A percentile compares a stretch with the other conserved stretches of the same genome.
phyloP scores from a whole-genome alignment of 2,888 invertebrate species.

The Auanema sp. region DNA sequence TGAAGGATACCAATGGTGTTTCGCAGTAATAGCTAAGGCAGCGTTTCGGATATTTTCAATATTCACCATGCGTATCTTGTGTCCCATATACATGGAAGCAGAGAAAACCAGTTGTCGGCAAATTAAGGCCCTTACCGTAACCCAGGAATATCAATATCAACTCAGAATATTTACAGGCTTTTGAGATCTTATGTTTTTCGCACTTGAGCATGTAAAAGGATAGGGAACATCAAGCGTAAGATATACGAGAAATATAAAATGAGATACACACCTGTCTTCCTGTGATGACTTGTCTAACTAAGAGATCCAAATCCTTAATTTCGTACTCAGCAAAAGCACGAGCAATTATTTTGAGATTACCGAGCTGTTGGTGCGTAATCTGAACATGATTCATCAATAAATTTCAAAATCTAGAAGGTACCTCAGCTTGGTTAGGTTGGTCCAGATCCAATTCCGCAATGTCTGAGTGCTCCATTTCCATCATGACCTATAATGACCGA shows the following conservation, averaged over 20 bases:
- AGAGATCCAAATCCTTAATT: conserved; percentile 29
- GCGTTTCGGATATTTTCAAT: no score
- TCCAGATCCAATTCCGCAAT: conserved; percentile 45
- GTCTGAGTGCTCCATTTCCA: conserved; percentile 48
- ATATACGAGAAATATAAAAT: not conserved
- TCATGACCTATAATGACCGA: conserved; percentile 33
- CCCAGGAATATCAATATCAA: no score
- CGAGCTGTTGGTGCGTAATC: conserved; percentile 43
- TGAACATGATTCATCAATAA: conserved; percentile 16
- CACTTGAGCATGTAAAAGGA: no score
- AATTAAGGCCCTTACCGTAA: no score
- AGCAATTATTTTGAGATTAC: conserved; percentile 46
- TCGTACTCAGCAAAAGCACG: conserved; percentile 19
- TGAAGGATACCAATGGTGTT: no score
- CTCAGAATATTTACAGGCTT: no score
- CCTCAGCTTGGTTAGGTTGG: conserved; percentile 39
- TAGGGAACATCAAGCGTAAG: no score
- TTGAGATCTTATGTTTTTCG: no score
- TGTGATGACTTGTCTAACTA: conserved; percentile 48
- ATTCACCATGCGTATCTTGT: no score
- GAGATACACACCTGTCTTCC: conserved; percentile 52
- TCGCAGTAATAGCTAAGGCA: no score
- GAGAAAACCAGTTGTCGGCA: no score
- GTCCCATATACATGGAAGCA: no score
- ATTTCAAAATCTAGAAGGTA: conserved; percentile 10